Conservation (phyloP, 1,140 invertebrate genomes). For the Diabrotica virgifera region DNA sequence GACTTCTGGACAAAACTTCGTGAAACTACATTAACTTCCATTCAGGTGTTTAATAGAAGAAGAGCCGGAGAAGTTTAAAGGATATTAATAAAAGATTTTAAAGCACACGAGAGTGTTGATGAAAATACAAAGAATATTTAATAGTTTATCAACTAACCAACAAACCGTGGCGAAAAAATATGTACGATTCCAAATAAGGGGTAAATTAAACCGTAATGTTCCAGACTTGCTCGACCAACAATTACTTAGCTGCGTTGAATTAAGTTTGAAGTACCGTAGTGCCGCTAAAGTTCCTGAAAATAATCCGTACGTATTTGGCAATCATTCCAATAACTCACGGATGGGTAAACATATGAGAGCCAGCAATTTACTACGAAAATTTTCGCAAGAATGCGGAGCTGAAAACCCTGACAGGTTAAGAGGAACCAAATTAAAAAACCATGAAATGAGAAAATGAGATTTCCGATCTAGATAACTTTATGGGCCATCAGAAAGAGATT, state of each 20-base stretch:
- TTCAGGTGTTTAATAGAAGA: conserved; percentile 6
- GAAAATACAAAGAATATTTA: neutral
- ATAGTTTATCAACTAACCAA: neutral
- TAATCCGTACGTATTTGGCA: conserved; percentile 12
- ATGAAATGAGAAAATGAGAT: neutral
- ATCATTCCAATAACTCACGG: no score
- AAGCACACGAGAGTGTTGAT: neutral
- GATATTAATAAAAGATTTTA: neutral
- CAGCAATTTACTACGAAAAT: neutral
- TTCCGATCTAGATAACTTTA: conserved; percentile 6
- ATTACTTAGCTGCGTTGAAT: neutral
- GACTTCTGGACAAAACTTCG: neutral
- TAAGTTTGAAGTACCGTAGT: neutral
- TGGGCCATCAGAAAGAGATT: conserved; percentile 6
- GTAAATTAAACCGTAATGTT: conserved; percentile 11
- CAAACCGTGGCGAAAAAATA: conserved; percentile 5
- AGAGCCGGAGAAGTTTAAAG: conserved; percentile 14
- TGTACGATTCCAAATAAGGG: conserved; percentile 8
- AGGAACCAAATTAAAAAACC: conserved; percentile 5
- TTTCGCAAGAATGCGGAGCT: neutral
- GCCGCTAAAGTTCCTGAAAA: conserved; percentile 6
- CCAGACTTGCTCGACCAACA: conserved; percentile 6
- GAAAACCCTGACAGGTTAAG: neutral
- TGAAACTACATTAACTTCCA: neutral
- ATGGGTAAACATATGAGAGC: conserved; percentile 1